phyloP scores from a whole-genome alignment of 2,888 invertebrate genomes.

The Vesta saturnalis region DNA sequence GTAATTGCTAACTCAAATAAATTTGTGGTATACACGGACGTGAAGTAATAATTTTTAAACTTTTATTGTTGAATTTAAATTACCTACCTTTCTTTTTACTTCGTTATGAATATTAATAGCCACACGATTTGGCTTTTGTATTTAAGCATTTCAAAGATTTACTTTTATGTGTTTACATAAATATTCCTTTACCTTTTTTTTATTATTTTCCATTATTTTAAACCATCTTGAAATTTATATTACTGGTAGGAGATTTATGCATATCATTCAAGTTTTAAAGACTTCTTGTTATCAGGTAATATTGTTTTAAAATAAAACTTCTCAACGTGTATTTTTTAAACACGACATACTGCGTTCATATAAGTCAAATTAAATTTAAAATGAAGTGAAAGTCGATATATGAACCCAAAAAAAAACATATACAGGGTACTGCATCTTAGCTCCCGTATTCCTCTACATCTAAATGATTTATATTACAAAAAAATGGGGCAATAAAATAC shows the following conservation, averaged over 20 bases:
- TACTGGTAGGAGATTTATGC: conserved; percentile 14
- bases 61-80: conserved; percentile 31
- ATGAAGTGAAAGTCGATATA: too few relatives aligned
- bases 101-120: conserved; percentile 27
- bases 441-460: too few relatives aligned
- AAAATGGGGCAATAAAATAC: too few relatives aligned
- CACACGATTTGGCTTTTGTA: conserved; percentile 23
- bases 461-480: too few relatives aligned
- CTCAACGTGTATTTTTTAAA: too few relatives aligned
- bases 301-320: too few relatives aligned
- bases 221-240: conserved; percentile 16
- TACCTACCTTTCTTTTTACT: conserved; percentile 26
- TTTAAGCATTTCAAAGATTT: conserved; percentile 20
- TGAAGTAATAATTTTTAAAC: conserved; percentile 19
- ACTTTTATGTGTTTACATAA: conserved; percentile 30
- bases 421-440: too few relatives aligned
- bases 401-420: too few relatives aligned
- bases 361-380: too few relatives aligned
- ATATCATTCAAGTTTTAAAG: conserved; percentile 6
- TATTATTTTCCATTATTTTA: conserved; percentile 15
- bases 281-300: too few relatives aligned
- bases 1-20: conserved; percentile 5
- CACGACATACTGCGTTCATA: too few relatives aligned
- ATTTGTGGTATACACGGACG: conserved; percentile 12
- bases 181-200: conserved; percentile 18